Conservation (phyloP, 2,888 invertebrate genomes). For the Lordiphosa fenestrarum region DNA sequence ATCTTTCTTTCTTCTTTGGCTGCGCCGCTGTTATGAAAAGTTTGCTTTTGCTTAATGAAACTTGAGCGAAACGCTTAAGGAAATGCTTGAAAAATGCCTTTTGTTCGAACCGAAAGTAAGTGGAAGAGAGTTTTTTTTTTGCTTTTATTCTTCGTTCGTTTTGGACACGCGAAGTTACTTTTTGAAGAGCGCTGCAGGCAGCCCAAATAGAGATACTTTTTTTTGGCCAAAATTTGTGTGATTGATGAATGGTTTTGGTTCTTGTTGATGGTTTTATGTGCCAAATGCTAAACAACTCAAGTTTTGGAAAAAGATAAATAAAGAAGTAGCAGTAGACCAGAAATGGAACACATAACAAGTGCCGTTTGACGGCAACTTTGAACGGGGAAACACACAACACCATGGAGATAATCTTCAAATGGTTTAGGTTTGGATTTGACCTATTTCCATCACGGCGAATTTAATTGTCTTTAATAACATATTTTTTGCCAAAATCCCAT, state of each 20-base stretch:
- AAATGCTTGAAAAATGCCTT: constrained; percentile 62
- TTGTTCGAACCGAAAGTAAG: constrained; percentile 42
- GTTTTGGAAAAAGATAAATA: constrained; percentile 6
- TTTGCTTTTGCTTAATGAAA: constrained; percentile 61
- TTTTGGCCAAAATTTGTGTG: constrained; percentile 37
- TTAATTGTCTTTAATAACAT: too few relatives aligned
- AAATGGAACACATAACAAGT: constrained; percentile 27
- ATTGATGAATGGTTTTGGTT: constrained; percentile 52
- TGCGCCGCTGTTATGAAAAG: constrained; percentile 36
- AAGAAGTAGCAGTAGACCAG: constrained; percentile 31
- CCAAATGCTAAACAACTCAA: constrained; percentile 36
- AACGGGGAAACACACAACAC: not conserved
- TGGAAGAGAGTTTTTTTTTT: constrained; percentile 25
- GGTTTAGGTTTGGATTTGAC: too few relatives aligned
- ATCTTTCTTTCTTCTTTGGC: constrained; percentile 23
- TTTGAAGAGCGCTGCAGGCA: constrained; percentile 27
- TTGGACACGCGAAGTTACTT: constrained; percentile 30
- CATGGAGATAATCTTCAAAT: constrained; percentile 15
- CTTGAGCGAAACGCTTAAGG: constrained; percentile 64
- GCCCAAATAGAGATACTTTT: constrained; percentile 33
- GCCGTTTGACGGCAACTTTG: constrained; percentile 22
- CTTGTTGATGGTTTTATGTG: constrained; percentile 8
- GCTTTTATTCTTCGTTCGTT: constrained; percentile 18
- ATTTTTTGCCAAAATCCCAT: constrained; percentile 11
- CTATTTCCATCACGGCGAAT: too few relatives aligned